Percentiles rank a stretch among this genome's conserved stretches.
Evolutionary conservation across 2,888 invertebrate species (phyloP).

Genomic region (Clostera curtula): DNA sequence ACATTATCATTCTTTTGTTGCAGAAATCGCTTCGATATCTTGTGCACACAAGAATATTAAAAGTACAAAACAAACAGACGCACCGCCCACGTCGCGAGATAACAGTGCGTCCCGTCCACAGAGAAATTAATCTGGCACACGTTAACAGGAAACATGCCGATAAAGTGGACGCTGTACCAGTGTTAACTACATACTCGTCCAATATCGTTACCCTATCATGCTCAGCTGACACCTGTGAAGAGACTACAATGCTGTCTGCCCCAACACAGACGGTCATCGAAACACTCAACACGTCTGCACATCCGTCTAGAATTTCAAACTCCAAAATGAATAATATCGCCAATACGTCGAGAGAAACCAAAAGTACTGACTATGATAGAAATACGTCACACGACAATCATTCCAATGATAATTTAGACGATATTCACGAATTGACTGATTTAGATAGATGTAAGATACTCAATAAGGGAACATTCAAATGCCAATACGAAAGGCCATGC

Average conservation of each 20-base stretch:
- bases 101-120: conserved; percentile 58
- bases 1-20: conserved; percentile 52
- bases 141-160: conserved; percentile 61
- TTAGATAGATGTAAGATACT: conserved; percentile 59
- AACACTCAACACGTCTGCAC: conserved; percentile 7
- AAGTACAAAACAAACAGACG: conserved; percentile 55
- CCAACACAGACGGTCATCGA: conserved; percentile 15
- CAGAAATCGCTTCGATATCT: conserved; percentile 67
- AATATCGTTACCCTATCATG: conserved; percentile 35
- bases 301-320: conserved; percentile 13
- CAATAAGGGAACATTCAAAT: conserved; percentile 37
- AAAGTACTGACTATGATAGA: conserved; percentile 24
- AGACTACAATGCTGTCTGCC: conserved; percentile 21
- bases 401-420: conserved; percentile 56
- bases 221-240: conserved; percentile 52
- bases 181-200: conserved; percentile 25
- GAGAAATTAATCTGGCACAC: conserved; percentile 65
- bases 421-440: conserved; percentile 53
- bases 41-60: conserved; percentile 63
- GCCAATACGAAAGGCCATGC: conserved; percentile 40
- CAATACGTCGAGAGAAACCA: conserved; percentile 8
- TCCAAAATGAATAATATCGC: conserved; percentile 12
- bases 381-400: conserved; percentile 44
- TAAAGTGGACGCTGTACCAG: conserved; percentile 34
- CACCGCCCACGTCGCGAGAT: conserved; percentile 60